Percentiles rank a stretch among this genome's conserved stretches.
Conservation (phyloP, 2,888 invertebrate genomes). For the Balanococcus diminutus region DNA sequence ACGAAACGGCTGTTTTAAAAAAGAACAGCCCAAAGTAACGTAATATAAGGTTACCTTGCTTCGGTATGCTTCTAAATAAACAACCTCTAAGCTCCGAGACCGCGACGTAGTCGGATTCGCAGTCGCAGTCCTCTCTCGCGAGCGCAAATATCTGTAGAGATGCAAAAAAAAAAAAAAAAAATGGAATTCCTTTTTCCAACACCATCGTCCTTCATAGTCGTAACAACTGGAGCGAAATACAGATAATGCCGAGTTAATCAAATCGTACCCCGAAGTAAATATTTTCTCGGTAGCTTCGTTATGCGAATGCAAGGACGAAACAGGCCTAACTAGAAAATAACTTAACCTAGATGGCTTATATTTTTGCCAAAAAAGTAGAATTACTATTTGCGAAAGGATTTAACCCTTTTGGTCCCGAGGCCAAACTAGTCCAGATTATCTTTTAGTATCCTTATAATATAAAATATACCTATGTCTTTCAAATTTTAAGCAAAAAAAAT, state of each 20-base stretch:
- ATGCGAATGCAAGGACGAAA: not conserved
- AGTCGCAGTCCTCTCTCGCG: not conserved
- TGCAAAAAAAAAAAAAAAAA: not conserved
- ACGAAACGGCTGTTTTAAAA: constrained; percentile 32
- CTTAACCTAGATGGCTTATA: not conserved
- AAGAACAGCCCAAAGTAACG: constrained; percentile 29
- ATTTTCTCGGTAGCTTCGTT: constrained; percentile 12
- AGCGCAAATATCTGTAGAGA: not conserved
- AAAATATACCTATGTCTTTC: too few relatives aligned
- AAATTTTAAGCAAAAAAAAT: too few relatives aligned
- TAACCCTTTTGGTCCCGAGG: too few relatives aligned
- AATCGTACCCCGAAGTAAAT: constrained; percentile 38
- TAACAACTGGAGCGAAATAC: constrained; percentile 47
- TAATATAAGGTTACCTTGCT: not conserved
- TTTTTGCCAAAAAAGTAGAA: not conserved
- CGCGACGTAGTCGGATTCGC: not conserved
- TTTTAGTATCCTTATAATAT: not conserved
- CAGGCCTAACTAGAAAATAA: not conserved
- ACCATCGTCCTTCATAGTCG: not conserved
- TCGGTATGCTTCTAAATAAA: not conserved
- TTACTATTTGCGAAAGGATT: constrained; percentile 1
- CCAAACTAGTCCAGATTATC: not conserved
- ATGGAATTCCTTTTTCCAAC: constrained; percentile 23
- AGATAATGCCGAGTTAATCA: constrained; percentile 46
- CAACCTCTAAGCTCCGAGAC: not conserved